phyloP scores from a whole-genome alignment of 2,113 vertebrate genomes.

The Seriola quinqueradiata region DNA sequence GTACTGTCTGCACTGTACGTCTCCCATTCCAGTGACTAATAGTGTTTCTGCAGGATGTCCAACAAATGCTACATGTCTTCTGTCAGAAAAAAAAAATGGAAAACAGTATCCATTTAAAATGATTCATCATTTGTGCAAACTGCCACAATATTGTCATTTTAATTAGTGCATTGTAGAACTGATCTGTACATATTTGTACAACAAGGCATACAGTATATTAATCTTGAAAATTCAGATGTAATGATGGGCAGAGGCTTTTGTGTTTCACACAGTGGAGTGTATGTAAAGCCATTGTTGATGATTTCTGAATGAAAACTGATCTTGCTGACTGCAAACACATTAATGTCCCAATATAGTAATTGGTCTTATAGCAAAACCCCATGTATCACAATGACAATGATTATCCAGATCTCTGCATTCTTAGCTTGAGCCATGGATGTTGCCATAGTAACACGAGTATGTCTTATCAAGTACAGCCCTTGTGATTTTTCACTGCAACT shows the following conservation, averaged over 20 bases:
- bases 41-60: conserved; percentile 4
- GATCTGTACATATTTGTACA: not conserved
- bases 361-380: conserved; percentile 64
- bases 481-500: conserved; percentile 87
- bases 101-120: not conserved
- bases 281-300: conserved; percentile 28
- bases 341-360: conserved; percentile 60
- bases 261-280: conserved; percentile 23
- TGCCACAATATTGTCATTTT: conserved; percentile 14
- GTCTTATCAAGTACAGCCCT: conserved; percentile 89
- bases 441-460: conserved; percentile 89
- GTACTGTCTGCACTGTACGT: not conserved
- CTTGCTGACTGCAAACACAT: conserved; percentile 36
- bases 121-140: not conserved
- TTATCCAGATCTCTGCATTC: conserved; percentile 86
- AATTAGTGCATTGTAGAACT: not conserved
- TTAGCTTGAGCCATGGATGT: conserved; percentile 87
- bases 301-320: conserved; percentile 61
- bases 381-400: conserved; percentile 80
- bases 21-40: not conserved
- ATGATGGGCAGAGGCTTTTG: conserved; percentile 39
- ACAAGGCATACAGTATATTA: not conserved
- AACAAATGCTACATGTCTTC: not conserved
- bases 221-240: not conserved
- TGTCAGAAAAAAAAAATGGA: not conserved